Evolutionary conservation across 2,113 vertebrate species (phyloP), one percentile per base, ranked within the genome.

Genomic region (Melanotaenia duboulayi): DNA sequence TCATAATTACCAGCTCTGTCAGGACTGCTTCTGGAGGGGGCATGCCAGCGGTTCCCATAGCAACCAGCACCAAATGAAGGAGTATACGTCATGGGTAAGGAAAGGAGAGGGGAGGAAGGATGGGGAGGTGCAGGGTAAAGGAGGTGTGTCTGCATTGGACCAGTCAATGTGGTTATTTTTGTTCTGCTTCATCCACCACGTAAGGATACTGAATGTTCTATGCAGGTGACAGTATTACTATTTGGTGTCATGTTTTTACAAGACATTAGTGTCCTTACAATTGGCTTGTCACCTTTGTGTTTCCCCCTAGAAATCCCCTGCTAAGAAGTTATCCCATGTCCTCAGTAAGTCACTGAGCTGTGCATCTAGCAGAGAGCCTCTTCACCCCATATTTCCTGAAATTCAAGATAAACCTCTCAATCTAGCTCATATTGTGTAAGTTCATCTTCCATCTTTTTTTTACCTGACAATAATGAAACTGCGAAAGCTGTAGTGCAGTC

Each of bases 21-120:
- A 99, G 94, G 96, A 98, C 94, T 99, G 98, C 94, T 99, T 99
- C 94, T 99, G 98, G 97, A 97, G 97, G 94, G 98, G 97, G 78
- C 97, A 97, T 94, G 98, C 98, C 71, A 96, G 96, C 6, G 96
- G 97, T 95, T 96, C 96, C 95, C 98, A 99, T 94, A 98, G 97
- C 94, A 99, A 99, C 97, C 97, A 99, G 94, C 97, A 99, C 93
- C 97, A 99, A 94, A 99, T 99, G 98, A 99, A 99, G 94, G 98
- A 99, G 92, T 99, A 99, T 88, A 99, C 97, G 51, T 99, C 98
- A 90, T 99, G 98, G 98, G 98, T 99, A 97, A 96, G 97, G 83
- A 81, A 79, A 67, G 79, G 49, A 46, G 23, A 28, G 39, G 71
- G 76, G 70, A 65, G 56, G 75, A 71, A 54, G 44, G 44, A 17